Base-by-base conservation (phyloP, 2,888 invertebrate species). In the Orchesellides sinensis region DNA sequence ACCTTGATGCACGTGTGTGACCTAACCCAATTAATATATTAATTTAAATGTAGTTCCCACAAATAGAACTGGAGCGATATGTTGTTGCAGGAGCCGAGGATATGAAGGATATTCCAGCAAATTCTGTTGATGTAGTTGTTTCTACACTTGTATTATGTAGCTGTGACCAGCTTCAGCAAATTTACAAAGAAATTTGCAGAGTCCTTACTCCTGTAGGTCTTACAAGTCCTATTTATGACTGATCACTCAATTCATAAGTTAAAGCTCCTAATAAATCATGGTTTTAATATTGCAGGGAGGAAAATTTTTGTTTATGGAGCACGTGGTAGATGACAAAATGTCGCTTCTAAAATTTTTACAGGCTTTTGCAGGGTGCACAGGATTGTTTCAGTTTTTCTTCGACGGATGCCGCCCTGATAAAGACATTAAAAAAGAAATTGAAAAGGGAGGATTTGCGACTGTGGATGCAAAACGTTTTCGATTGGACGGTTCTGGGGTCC, bases 111-210 rank as follows among this genome's bases (percentile, higher is more conserved):
- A 84, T 89, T 19, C 83, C 84, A 12, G 86, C 87, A 47, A 56
- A 74, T 8, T 85, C 87, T 3, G 85, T 89, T 23, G 89, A 89
- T 77, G 89, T 87, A 10, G 89, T 89, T 1, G 89, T 89, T 2
- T 84, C 86, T 17, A 88, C 89, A 0, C 54, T 87, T 45, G 89
- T 89, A 0, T 69, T 89, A 14, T 89, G 89, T 74, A 87, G 88
- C 47, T 89, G 89, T 1, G 47, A 59, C 8, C 87, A 89, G 75
- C 74, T 87, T 3, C 69, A 80, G 21, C 72, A 83, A 66, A 82
- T 86, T 2, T 84, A 88, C 8, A 84, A 87, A 52, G 89, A 89
- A 84, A 87, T 89, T 27, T 84, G 81, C 23, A 84, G 89, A 5
- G 89, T 89, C 3, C 85, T 89, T 12, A 87, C 85, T 12, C 88